phyloP scores from a whole-genome alignment of 2,888 invertebrate genomes.

The Exocentrus adspersus region DNA sequence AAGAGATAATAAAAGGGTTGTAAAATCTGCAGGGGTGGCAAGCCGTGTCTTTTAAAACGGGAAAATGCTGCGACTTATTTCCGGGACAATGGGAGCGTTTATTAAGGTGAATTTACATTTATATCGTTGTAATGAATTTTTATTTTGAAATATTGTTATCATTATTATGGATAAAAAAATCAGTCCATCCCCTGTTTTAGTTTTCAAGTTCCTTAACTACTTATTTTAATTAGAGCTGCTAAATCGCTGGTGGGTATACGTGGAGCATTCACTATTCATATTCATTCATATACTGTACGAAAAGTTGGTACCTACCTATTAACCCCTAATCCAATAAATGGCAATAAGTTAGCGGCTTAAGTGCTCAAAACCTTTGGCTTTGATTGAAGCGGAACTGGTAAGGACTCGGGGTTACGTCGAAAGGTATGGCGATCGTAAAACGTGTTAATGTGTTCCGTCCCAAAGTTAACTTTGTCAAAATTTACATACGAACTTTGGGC shows the following conservation, averaged over 20 bases:
- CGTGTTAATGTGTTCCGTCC: slow-evolving; percentile 39
- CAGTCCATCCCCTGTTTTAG: too few species aligned
- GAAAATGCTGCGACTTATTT: slow-evolving; percentile 37
- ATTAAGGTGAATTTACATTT: slow-evolving; percentile 41
- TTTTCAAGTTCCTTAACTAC: neutral
- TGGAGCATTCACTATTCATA: too few species aligned
- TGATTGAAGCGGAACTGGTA: slow-evolving; percentile 12
- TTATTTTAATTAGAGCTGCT: neutral
- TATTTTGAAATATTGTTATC: neutral
- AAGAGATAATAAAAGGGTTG: slow-evolving; percentile 47
- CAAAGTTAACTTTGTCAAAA: slow-evolving; percentile 37
- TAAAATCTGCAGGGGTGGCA: slow-evolving; percentile 37
- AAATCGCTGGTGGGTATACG: too few species aligned
- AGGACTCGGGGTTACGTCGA: slow-evolving; percentile 1
- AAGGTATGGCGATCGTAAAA: slow-evolving; percentile 31
- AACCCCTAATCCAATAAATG: slow-evolving; percentile 7
- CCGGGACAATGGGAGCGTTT: slow-evolving; percentile 38
- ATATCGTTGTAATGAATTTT: slow-evolving; percentile 27
- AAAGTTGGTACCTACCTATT: too few species aligned
- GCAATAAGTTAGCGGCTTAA: slow-evolving; percentile 7
- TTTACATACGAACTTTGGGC: slow-evolving; percentile 37
- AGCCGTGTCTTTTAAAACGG: slow-evolving; percentile 34
- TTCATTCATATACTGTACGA: too few species aligned
- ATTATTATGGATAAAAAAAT: too few species aligned
- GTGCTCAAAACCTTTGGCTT: slow-evolving; percentile 16